A percentile compares a stretch with the other conserved stretches of the same genome.
Conservation (phyloP, 2,797 vertebrate species). For the Channallabes apus region DNA sequence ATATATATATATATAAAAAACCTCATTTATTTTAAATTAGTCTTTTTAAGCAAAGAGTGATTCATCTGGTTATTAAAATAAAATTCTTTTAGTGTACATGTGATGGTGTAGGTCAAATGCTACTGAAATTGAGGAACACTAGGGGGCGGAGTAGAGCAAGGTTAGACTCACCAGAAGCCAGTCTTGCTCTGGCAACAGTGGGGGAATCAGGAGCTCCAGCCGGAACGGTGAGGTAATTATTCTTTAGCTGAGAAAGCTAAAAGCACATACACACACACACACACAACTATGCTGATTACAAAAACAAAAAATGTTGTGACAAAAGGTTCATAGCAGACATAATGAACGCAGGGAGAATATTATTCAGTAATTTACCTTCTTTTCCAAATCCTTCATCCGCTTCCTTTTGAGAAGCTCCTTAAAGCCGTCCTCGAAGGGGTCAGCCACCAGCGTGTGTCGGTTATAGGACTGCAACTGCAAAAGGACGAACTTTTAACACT, state of each 20-base stretch:
- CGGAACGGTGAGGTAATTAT: conserved; percentile 90
- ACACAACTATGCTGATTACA: neutral
- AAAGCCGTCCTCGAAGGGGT: conserved; percentile 90
- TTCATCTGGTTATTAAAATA: neutral
- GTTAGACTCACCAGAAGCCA: conserved; percentile 83
- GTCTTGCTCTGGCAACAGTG: conserved; percentile 84
- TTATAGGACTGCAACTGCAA: conserved; percentile 92
- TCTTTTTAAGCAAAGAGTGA: neutral
- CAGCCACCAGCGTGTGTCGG: conserved; percentile 89
- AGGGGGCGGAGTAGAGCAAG: neutral
- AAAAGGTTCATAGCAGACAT: neutral
- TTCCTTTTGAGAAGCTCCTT: conserved; percentile 86
- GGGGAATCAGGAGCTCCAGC: conserved; percentile 84
- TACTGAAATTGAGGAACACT: neutral
- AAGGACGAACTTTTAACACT: neutral
- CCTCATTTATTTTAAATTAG: neutral
- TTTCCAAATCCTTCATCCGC: conserved; percentile 83
- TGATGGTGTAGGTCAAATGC: neutral
- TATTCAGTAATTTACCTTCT: conserved; percentile 74
- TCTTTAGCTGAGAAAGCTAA: conserved; percentile 78
- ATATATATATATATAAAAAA: too few relatives aligned
- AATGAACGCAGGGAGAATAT: neutral
- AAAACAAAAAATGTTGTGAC: neutral
- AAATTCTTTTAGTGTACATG: neutral
- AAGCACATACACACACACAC: neutral